phyloP scores from a whole-genome alignment of 1,140 invertebrate genomes.

The Cydia splendana region DNA sequence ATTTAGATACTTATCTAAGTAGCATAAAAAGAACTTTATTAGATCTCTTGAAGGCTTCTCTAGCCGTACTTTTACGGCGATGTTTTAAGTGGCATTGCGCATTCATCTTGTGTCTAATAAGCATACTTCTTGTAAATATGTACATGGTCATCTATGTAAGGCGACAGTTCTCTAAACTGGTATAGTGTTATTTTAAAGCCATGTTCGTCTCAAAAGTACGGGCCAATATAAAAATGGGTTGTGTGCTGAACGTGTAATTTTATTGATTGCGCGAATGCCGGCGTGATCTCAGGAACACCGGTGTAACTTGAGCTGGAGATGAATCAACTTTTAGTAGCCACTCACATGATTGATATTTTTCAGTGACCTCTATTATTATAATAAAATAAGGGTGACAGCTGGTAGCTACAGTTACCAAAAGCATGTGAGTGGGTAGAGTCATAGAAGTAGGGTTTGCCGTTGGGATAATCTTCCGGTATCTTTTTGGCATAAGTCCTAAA shows the following conservation, averaged over 20 bases:
- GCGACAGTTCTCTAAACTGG: conserved; percentile 4
- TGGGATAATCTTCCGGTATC: too few relatives aligned
- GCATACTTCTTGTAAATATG: neutral
- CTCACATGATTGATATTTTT: too few relatives aligned
- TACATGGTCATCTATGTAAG: conserved; percentile 12
- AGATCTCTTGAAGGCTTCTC: neutral
- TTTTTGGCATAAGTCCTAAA: too few relatives aligned
- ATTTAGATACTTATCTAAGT: too few relatives aligned
- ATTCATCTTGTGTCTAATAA: conserved; percentile 2
- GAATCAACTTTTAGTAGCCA: too few relatives aligned
- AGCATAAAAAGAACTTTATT: neutral
- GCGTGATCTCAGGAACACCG: neutral
- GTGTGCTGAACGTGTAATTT: neutral
- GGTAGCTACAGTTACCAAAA: too few relatives aligned
- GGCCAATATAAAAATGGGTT: neutral
- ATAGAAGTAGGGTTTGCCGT: too few relatives aligned
- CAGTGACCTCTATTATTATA: too few relatives aligned
- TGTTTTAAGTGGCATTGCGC: neutral
- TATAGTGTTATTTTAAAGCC: conserved; percentile 10
- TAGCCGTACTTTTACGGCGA: neutral
- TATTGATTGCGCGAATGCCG: neutral
- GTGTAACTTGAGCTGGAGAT: neutral
- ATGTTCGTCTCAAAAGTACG: neutral
- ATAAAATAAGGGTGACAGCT: too few relatives aligned
- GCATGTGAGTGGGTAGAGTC: too few relatives aligned